Evolutionary conservation across 2,113 vertebrate species (phyloP).

Genomic region (Petaurus breviceps): DNA sequence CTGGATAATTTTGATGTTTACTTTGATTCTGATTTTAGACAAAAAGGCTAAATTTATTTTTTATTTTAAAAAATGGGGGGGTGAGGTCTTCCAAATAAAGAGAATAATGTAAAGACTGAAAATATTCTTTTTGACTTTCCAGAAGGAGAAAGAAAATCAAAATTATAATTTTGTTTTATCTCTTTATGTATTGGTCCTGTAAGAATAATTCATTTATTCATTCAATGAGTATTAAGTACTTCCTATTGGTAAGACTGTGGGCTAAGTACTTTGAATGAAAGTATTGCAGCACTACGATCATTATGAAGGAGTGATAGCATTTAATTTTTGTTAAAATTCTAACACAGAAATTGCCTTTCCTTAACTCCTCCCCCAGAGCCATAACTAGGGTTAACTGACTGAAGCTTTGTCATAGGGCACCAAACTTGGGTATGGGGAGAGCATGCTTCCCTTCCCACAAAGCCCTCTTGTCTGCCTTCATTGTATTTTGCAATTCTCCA

Average conservation of each 20-base stretch:
- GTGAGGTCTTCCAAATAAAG: conserved; percentile 6
- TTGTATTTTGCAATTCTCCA: not conserved
- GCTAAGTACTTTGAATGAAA: not conserved
- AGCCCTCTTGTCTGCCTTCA: not conserved
- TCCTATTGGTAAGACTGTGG: not conserved
- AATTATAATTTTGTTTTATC: not conserved
- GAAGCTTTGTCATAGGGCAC: not conserved
- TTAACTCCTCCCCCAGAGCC: not conserved
- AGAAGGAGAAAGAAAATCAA: not conserved
- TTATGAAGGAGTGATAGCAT: not conserved
- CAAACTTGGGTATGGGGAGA: not conserved
- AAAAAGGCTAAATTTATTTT: not conserved
- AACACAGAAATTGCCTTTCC: not conserved
- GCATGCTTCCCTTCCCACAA: not conserved
- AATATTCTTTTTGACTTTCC: not conserved
- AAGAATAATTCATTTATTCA: conserved; percentile 32
- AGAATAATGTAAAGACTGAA: not conserved
- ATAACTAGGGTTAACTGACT: not conserved
- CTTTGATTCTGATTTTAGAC: conserved; percentile 6
- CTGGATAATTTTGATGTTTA: not conserved
- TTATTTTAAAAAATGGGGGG: not conserved
- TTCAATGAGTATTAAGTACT: conserved; percentile 9
- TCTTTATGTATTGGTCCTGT: not conserved
- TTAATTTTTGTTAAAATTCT: conserved; percentile 17
- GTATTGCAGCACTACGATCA: not conserved